phyloP scores from a whole-genome alignment of 1,140 invertebrate species.

The Nasonia vitripennis region DNA sequence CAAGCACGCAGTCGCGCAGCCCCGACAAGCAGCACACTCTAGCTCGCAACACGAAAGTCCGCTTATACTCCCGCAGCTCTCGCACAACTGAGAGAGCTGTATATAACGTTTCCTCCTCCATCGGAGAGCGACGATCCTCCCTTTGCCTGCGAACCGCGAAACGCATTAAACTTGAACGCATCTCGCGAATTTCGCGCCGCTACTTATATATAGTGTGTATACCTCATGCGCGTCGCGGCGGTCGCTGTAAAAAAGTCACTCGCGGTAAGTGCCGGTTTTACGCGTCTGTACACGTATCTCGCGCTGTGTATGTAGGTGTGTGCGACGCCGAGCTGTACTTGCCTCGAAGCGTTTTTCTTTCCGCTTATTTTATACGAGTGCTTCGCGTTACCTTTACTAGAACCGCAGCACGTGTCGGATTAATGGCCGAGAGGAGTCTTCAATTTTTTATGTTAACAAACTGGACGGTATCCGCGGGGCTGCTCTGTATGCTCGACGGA shows the following conservation, averaged over 20 bases:
- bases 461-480: background rate
- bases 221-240: constrained; percentile 5
- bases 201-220: background rate
- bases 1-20: too few species aligned
- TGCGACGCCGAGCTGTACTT: background rate
- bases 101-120: too few species aligned
- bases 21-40: too few species aligned
- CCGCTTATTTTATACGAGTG: background rate
- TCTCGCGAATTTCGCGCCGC: background rate
- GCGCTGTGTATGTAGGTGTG: background rate
- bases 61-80: background rate
- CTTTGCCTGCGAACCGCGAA: background rate
- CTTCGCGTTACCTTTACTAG: background rate
- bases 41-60: background rate
- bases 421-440: constrained; percentile 2
- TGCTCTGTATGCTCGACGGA: too few species aligned
- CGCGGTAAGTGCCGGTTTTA: constrained; percentile 32
- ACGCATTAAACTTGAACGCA: constrained; percentile 7
- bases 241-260: constrained; percentile 26
- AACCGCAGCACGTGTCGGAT: background rate
- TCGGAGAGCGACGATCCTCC: background rate
- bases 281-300: background rate
- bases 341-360: background rate
- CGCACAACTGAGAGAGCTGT: too few species aligned
- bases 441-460: constrained; percentile 23